Evolutionary conservation across 64 coral and sea anemone species (phyloP).

Genomic region (Stichodactyla mertensii): DNA sequence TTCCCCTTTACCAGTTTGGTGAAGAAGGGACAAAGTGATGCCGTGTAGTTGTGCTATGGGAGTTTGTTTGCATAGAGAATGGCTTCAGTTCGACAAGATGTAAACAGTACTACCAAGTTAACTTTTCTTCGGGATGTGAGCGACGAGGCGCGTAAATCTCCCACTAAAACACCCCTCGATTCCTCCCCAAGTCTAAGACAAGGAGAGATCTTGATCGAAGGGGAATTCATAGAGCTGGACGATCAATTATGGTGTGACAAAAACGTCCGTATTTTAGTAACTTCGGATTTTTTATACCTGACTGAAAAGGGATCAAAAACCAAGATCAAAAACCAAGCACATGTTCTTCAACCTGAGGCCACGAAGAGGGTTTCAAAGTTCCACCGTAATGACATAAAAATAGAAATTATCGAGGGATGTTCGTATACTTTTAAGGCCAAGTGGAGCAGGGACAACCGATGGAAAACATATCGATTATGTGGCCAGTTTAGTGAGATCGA

Average conservation of each 20-base stretch:
- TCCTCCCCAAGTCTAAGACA: constrained; percentile 12
- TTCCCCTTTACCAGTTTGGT: neutral
- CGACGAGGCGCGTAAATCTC: neutral
- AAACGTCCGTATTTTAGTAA: constrained; percentile 50
- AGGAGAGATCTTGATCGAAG: constrained; percentile 59
- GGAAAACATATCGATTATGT: constrained; percentile 57
- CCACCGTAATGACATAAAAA: constrained; percentile 29
- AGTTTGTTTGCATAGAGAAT: neutral
- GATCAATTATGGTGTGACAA: constrained; percentile 43
- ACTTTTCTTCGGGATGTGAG: neutral
- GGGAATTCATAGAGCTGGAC: constrained; percentile 50
- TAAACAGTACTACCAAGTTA: neutral
- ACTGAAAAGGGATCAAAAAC: constrained; percentile 36
- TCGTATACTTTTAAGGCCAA: constrained; percentile 61
- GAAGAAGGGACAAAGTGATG: constrained; percentile 1
- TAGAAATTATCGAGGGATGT: constrained; percentile 42
- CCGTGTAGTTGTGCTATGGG: neutral
- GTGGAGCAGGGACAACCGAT: constrained; percentile 22
- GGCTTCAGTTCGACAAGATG: constrained; percentile 2
- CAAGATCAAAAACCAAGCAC: constrained; percentile 14
- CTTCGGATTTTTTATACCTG: constrained; percentile 51
- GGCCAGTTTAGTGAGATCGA: constrained; percentile 21
- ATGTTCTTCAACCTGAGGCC: constrained; percentile 45
- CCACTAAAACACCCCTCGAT: neutral
- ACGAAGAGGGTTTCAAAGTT: constrained; percentile 46